Evolutionary conservation across 2,113 vertebrate species (phyloP).

Genomic region (Proterorhinus semilunaris): DNA sequence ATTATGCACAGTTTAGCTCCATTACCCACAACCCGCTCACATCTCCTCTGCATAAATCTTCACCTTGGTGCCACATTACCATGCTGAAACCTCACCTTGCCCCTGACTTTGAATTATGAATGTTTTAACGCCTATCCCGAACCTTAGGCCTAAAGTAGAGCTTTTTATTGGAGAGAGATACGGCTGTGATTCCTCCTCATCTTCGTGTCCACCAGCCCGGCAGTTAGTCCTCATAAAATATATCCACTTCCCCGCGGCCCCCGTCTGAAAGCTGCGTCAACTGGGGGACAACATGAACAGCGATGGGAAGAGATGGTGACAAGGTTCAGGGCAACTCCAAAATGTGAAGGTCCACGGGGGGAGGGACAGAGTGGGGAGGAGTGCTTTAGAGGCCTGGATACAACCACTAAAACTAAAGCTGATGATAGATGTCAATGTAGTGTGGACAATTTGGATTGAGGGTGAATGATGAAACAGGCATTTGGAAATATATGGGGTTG

Average conservation of each 20-base stretch:
- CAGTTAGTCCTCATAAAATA: conserved; percentile 6
- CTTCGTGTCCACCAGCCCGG: not conserved
- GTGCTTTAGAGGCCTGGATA: conserved; percentile 8
- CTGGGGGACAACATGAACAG: conserved; percentile 49
- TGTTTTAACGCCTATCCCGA: conserved; percentile 1
- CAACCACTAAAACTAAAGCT: conserved; percentile 20
- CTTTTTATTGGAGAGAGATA: conserved; percentile 1
- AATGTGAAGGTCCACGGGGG: conserved; percentile 11
- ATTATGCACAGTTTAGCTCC: not conserved
- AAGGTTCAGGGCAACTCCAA: conserved; percentile 32
- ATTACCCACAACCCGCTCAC: not conserved
- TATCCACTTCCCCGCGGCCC: not conserved
- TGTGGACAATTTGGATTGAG: conserved; percentile 1
- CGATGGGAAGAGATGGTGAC: conserved; percentile 44
- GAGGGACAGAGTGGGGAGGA: not conserved
- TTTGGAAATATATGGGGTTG: too few relatives aligned
- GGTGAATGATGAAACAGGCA: not conserved
- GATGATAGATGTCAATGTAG: conserved; percentile 35
- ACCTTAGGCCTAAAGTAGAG: not conserved
- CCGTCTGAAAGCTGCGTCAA: conserved; percentile 59
- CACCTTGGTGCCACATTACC: conserved; percentile 2
- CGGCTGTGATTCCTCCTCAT: not conserved
- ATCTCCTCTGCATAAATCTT: conserved; percentile 7
- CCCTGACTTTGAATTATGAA: conserved; percentile 2
- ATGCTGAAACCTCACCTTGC: not conserved